Percentiles rank a stretch among this genome's conserved stretches.
Evolutionary conservation across 2,888 invertebrate genomes (phyloP).

Genomic region (Eucriotettix oculatus): DNA sequence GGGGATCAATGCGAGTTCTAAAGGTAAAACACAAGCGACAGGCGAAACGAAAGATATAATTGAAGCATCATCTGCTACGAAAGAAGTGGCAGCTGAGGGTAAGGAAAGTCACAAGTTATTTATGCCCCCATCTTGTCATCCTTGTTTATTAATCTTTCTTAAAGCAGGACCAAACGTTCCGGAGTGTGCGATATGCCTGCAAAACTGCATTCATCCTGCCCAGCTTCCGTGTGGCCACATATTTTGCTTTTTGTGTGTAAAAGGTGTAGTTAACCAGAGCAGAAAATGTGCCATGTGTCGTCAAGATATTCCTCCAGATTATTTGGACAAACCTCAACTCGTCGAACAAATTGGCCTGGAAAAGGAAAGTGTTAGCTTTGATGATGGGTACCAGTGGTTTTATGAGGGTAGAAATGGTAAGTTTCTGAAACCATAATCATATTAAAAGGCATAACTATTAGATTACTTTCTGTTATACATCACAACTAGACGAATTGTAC

Average conservation of each 20-base stretch:
- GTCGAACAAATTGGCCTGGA: conserved; percentile 27
- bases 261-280: conserved; percentile 77
- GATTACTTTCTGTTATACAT: too few species aligned
- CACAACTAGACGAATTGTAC: too few species aligned
- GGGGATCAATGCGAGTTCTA: too few species aligned
- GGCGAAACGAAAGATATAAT: too few species aligned
- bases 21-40: too few species aligned
- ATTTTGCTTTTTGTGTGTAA: conserved; percentile 90
- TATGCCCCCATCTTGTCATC: too few species aligned
- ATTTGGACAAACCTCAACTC: conserved; percentile 68
- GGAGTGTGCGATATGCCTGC: conserved; percentile 87
- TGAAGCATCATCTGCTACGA: too few species aligned
- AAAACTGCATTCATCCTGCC: conserved; percentile 81
- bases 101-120: too few species aligned
- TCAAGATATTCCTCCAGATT: conserved; percentile 75
- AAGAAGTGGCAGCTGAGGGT: too few species aligned
- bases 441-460: too few species aligned
- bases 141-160: too few species aligned
- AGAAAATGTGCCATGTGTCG: conserved; percentile 87
- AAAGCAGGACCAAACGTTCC: conserved; percentile 15
- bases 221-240: conserved; percentile 86
- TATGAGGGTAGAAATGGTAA: conserved; percentile 88
- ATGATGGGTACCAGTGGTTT: conserved; percentile 80
- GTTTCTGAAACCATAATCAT: conserved; percentile 12
- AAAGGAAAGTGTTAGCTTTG: conserved; percentile 21